Evolutionary conservation across 23 tunicate species (phyloP).

Genomic region (Phallusia fumigata): DNA sequence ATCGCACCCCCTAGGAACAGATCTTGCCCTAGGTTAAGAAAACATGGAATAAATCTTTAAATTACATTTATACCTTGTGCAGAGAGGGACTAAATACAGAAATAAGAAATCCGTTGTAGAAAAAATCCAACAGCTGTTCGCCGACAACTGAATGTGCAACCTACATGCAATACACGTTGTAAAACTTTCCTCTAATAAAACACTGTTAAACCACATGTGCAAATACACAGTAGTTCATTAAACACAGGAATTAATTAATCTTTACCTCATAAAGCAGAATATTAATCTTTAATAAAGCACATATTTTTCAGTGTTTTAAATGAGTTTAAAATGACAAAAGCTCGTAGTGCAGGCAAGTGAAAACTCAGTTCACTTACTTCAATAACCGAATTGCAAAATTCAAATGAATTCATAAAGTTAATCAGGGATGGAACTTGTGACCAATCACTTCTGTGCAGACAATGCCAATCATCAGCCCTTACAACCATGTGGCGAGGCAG

Average conservation of each 20-base stretch:
- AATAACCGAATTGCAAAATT: constrained; percentile 88
- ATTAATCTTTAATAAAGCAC: too few species aligned
- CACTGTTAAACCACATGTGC: too few species aligned
- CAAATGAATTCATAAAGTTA: constrained; percentile 90
- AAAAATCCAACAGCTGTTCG: constrained; percentile 67
- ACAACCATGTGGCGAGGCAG: constrained; percentile 89
- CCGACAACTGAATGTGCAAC: constrained; percentile 58
- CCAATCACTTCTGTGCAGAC: constrained; percentile 78
- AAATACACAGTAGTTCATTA: too few species aligned
- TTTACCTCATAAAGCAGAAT: too few species aligned
- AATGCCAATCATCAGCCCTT: constrained; percentile 93
- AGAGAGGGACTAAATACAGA: constrained; percentile 95
- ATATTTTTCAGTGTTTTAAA: too few species aligned
- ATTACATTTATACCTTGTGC: constrained; percentile 56
- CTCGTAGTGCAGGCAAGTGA: too few species aligned
- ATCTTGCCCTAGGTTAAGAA: too few species aligned
- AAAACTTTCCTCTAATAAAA: too few species aligned
- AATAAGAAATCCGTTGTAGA: constrained; percentile 90
- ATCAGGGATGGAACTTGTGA: constrained; percentile 64
- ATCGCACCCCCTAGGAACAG: too few species aligned
- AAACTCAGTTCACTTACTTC: constrained; percentile 35
- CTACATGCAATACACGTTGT: constrained; percentile 10
- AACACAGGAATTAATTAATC: too few species aligned
- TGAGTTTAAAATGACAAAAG: too few species aligned
- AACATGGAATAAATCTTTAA: not conserved